These are phyloP conservation scores for Yponomeuta sedellus DNA, from an alignment of 2,888 invertebrate genomes.

Conservation along the genomic window DNA sequence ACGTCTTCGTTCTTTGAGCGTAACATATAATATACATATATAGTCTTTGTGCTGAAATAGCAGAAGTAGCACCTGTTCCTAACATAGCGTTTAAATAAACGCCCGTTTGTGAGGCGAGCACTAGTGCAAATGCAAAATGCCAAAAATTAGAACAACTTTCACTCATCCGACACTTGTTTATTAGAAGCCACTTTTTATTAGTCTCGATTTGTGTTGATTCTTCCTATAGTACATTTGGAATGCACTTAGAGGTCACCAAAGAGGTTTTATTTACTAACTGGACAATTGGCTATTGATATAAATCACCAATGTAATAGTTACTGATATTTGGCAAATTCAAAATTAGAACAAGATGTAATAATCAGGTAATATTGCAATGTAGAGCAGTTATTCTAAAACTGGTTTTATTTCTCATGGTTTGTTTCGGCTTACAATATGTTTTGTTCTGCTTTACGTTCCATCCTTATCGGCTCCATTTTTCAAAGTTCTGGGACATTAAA, in stretches of 20 bases:
- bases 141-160: slow-evolving; percentile 10
- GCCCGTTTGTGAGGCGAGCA: neutral
- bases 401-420: neutral
- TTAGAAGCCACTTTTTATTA: neutral
- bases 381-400: neutral
- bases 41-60: too few species aligned
- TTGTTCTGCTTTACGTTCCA: neutral
- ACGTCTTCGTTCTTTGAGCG: too few species aligned
- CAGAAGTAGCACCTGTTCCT: too few species aligned
- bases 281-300: neutral
- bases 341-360: neutral
- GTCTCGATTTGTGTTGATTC: neutral
- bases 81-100: neutral
- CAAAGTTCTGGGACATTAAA: too few species aligned
- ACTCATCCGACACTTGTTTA: slow-evolving; percentile 2
- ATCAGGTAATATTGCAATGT: neutral
- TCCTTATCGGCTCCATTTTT: too few species aligned
- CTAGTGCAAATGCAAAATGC: neutral
- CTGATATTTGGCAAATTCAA: neutral
- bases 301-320: neutral
- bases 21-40: too few species aligned
- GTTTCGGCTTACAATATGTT: neutral
- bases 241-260: neutral
- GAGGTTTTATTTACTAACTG: neutral
- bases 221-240: neutral